Evolutionary conservation across 2,888 invertebrate species (phyloP), one percentile per base, ranked within the genome.

Genomic region (Cryptops parisi): DNA sequence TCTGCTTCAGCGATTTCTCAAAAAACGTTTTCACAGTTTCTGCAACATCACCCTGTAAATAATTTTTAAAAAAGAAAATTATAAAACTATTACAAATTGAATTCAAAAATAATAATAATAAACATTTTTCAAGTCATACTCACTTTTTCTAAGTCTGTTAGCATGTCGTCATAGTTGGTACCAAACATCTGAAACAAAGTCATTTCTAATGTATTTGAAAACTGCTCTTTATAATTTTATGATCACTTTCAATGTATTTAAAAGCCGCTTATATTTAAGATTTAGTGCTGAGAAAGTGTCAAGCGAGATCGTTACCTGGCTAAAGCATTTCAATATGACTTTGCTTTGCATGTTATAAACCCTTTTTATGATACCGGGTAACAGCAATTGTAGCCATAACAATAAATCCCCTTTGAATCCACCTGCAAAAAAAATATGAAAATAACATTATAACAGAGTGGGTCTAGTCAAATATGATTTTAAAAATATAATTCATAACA

Each of bases 311-410:
- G n/a, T n/a, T n/a, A n/a, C n/a, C n/a, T 78, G 78, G 45, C 88
- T 81, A 67, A 90, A 93, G 44, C 91, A 69, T 70, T 94, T 93
- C 0, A 90, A 73, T 52, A 96, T 73, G 64, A 91, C 90, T 67
- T 90, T 91, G 65, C 84, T 89, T 72, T 90, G 88, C 47, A 96
- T 72, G 72, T 94, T 93, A 67, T 93, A 96, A 27, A 91, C 79
- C 56, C 87, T 74, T 67, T 89, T 88, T 15, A 80, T 76, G 24
- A 82, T 82, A 46, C 81, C 82, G 0, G 93, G 94, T 49, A 94
- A 70, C 22, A 94, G 69, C 59, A 91, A 69, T 62, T 82, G 82
- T 65, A 88, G 79, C 85, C 90, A 84, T 43, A 89, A 70, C 44
- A 78, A 72, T 25, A 84, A 66, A 67, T 91, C 82, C 2, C 91